Evolutionary conservation across 2,888 invertebrate species (phyloP).

Genomic region (Cephus pulcher): DNA sequence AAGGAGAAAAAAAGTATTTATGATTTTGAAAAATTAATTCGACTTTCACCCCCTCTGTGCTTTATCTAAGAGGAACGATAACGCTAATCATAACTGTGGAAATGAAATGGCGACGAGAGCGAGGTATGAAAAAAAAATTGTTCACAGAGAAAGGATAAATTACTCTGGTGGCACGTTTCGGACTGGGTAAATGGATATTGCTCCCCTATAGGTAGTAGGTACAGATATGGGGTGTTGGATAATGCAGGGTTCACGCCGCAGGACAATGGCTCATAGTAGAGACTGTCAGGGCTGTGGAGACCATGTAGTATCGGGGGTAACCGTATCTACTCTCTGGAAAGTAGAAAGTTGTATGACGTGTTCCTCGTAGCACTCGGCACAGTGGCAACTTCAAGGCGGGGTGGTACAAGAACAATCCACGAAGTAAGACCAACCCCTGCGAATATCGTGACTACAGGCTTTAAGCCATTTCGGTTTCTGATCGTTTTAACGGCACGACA

Average conservation of each 20-base stretch:
- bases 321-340: background rate
- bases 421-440: conserved; percentile 1
- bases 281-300: background rate
- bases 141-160: background rate
- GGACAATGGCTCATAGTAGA: conserved; percentile 4
- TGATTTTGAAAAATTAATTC: background rate
- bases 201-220: background rate
- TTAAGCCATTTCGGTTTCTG: conserved; percentile 28
- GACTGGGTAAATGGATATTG: background rate
- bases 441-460: conserved; percentile 3
- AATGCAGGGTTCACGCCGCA: conserved; percentile 1
- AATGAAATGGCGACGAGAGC: background rate
- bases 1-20: background rate
- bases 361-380: background rate
- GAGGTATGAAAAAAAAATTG: background rate
- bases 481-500: conserved; percentile 35
- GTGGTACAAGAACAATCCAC: background rate
- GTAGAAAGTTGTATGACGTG: conserved; percentile 5
- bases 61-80: background rate
- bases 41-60: background rate
- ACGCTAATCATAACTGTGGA: background rate
- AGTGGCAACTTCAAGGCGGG: background rate
- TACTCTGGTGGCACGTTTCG: background rate
- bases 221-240: background rate
- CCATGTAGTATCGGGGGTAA: background rate